These are phyloP conservation scores for Dioctria linearis DNA, from an alignment of 2,888 invertebrate genomes.

Conservation along the genomic window DNA sequence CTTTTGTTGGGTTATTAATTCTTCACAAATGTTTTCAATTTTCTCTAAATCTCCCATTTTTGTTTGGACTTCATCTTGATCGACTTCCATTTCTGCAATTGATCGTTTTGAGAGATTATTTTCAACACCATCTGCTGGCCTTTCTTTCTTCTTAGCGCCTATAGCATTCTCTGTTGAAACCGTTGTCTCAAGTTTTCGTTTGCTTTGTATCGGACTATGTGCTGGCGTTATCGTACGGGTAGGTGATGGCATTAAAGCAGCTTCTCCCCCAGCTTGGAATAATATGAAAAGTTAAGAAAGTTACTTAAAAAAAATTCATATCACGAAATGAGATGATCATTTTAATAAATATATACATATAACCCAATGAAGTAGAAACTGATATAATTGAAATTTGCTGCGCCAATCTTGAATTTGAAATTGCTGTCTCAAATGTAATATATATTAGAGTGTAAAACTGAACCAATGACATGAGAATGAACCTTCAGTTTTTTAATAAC, in stretches of 20 bases:
- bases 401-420: no score
- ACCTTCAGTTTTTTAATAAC: no score
- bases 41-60: conserved; percentile 63
- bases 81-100: conserved; percentile 59
- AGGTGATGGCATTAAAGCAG: conserved; percentile 75
- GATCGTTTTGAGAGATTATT: conserved; percentile 54
- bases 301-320: no score
- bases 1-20: conserved; percentile 63
- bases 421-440: no score
- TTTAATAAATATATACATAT: no score
- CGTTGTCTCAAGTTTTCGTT: conserved; percentile 84
- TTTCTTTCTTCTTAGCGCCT: conserved; percentile 77
- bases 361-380: no score
- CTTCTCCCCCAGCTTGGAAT: conserved; percentile 69
- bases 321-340: no score
- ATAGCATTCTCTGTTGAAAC: conserved; percentile 78
- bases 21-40: conserved; percentile 67
- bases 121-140: conserved; percentile 66
- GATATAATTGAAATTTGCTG: no score
- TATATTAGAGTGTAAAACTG: no score
- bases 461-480: no score
- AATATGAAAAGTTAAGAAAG: conserved; percentile 23
- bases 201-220: conserved; percentile 75
- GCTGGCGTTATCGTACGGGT: conserved; percentile 74
- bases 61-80: conserved; percentile 43